A percentile compares a stretch with the other conserved stretches of the same genome.
Evolutionary conservation across 1,140 invertebrate species (phyloP).

Genomic region (Bradynema listronoti): DNA sequence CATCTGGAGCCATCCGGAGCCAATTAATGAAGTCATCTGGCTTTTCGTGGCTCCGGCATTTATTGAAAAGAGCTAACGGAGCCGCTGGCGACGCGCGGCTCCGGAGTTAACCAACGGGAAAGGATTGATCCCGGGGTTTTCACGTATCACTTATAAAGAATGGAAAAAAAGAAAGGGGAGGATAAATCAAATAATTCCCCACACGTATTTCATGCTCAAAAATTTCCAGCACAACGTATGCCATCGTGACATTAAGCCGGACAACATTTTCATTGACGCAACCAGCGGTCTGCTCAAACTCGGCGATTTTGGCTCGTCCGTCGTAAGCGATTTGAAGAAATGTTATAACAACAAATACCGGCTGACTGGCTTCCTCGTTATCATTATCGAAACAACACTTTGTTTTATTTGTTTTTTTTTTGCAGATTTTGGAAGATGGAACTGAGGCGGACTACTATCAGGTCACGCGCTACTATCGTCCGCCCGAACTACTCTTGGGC

Average conservation of each 20-base stretch:
- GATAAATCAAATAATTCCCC: not conserved
- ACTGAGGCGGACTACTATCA: conserved; percentile 29
- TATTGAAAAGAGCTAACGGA: no score
- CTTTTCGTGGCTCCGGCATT: no score
- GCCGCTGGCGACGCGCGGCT: no score
- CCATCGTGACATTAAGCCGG: conserved; percentile 47
- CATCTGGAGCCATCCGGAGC: no score
- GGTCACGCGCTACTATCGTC: conserved; percentile 44
- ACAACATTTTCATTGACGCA: conserved; percentile 41
- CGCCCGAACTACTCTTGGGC: conserved; percentile 39
- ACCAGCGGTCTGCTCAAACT: conserved; percentile 36
- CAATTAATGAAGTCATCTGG: no score
- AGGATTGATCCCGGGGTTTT: no score
- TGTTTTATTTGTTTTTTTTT: not conserved
- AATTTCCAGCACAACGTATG: conserved; percentile 83
- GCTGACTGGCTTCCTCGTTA: no score
- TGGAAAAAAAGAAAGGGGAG: no score
- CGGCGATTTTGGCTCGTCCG: conserved; percentile 42
- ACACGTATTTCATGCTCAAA: not conserved
- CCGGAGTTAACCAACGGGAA: no score
- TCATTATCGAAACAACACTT: not conserved
- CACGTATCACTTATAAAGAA: no score
- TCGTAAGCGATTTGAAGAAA: conserved; percentile 27
- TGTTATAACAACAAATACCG: no score
- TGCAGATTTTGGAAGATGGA: not conserved